phyloP scores from a whole-genome alignment of 2,797 vertebrate genomes.

The Pseudochaenichthys georgianus region DNA sequence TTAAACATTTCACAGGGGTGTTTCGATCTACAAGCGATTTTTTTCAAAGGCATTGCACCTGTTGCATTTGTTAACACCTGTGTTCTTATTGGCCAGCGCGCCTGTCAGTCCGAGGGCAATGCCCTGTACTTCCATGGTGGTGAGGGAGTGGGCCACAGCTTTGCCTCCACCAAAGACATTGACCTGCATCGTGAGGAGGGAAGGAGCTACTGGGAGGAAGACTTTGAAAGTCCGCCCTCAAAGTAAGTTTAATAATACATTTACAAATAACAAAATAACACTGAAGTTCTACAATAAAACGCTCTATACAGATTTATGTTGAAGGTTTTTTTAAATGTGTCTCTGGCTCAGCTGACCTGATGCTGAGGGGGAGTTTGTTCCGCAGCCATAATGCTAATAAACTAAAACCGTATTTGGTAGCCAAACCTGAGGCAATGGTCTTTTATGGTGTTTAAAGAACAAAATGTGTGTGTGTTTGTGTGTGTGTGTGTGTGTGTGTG shows the following conservation, averaged over 20 bases:
- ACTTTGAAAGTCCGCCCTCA: slow-evolving; percentile 93
- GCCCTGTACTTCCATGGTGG: slow-evolving; percentile 96
- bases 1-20: neutral
- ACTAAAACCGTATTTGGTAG: slow-evolving; percentile 10
- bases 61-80: slow-evolving; percentile 10
- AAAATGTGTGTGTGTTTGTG: neutral
- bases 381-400: slow-evolving; percentile 10
- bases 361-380: slow-evolving; percentile 4
- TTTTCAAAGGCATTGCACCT: neutral
- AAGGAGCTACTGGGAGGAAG: slow-evolving; percentile 96
- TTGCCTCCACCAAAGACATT: slow-evolving; percentile 92
- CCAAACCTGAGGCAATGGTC: neutral
- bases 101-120: slow-evolving; percentile 98
- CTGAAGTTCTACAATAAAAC: neutral
- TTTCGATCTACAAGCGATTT: neutral
- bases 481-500: no score
- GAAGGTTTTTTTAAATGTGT: slow-evolving; percentile 19
- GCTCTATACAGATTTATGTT: slow-evolving; percentile 27
- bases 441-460: slow-evolving; percentile 4
- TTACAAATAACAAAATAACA: neutral
- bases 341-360: slow-evolving; percentile 25
- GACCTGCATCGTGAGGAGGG: slow-evolving; percentile 94
- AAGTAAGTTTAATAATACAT: slow-evolving; percentile 86
- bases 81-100: slow-evolving; percentile 87
- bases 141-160: slow-evolving; percentile 91